These are phyloP conservation scores for Bibio marci DNA, from an alignment of 2,888 invertebrate genomes.

Conservation along the genomic window DNA sequence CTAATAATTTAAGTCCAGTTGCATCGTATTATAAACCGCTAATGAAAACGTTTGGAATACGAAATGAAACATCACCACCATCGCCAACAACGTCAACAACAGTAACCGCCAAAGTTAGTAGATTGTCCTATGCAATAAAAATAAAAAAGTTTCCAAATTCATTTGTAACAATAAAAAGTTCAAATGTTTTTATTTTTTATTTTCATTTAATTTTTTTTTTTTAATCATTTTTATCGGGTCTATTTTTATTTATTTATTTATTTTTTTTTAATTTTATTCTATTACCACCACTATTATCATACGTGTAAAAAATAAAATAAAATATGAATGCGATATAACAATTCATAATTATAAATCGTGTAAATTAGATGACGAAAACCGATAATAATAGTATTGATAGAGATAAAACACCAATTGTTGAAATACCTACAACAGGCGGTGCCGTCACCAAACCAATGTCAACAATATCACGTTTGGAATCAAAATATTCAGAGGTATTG, in stretches of 20 bases:
- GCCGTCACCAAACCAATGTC: conserved; percentile 21
- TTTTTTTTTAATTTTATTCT: too few species aligned
- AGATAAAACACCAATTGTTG: conserved; percentile 24
- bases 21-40: conserved; percentile 27
- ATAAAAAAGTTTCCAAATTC: too few species aligned
- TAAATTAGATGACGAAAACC: too few species aligned
- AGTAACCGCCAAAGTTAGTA: too few species aligned
- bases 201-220: too few species aligned
- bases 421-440: conserved; percentile 8
- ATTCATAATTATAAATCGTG: conserved; percentile 13
- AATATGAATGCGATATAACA: not conserved
- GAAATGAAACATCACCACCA: conserved; percentile 16
- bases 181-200: too few species aligned
- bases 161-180: too few species aligned
- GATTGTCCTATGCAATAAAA: not conserved
- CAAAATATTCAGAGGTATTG: conserved; percentile 60
- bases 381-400: conserved; percentile 14
- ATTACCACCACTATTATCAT: too few species aligned
- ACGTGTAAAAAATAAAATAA: too few species aligned
- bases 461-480: conserved; percentile 53
- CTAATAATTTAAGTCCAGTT: conserved; percentile 27
- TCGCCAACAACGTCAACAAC: conserved; percentile 11
- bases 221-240: not conserved
- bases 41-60: conserved; percentile 22
- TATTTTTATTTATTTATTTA: not conserved